These are phyloP conservation scores for Piaya cayana DNA, from an alignment of 2,113 vertebrate genomes.

Conservation along the genomic window DNA sequence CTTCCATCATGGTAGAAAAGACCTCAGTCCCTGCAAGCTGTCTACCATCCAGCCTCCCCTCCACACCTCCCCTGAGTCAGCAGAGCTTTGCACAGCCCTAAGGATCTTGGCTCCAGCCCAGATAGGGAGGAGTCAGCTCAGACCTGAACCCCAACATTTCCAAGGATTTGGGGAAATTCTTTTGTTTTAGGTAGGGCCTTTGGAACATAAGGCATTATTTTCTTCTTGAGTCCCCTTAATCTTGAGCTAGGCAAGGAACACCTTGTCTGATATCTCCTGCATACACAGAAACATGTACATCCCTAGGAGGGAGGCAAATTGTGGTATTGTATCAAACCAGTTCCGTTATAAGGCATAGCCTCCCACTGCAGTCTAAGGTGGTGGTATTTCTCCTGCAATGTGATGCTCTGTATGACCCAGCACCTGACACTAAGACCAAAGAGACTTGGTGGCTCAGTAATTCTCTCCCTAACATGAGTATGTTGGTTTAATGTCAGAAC, in stretches of 20 bases:
- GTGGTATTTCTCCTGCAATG: background rate
- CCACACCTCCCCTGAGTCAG: background rate
- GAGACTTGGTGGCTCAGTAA: background rate
- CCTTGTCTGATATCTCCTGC: background rate
- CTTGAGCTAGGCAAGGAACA: background rate
- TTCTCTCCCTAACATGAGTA: background rate
- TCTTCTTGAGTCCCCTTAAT: background rate
- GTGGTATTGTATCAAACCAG: background rate
- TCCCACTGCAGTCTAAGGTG: rapidly evolving
- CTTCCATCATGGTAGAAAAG: background rate
- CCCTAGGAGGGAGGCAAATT: background rate
- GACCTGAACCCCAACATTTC: background rate
- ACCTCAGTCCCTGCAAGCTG: background rate
- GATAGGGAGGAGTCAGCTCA: background rate
- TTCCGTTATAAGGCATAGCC: background rate
- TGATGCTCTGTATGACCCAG: background rate
- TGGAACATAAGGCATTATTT: background rate
- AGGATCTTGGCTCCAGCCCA: background rate
- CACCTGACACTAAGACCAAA: background rate
- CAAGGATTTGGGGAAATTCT: background rate
- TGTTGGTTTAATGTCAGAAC: background rate
- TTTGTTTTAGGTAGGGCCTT: background rate
- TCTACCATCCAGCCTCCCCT: background rate
- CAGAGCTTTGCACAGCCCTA: background rate
- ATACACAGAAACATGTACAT: background rate